phyloP scores from a whole-genome alignment of 2,888 invertebrate genomes.

The Mesodorylaimus sp. region DNA sequence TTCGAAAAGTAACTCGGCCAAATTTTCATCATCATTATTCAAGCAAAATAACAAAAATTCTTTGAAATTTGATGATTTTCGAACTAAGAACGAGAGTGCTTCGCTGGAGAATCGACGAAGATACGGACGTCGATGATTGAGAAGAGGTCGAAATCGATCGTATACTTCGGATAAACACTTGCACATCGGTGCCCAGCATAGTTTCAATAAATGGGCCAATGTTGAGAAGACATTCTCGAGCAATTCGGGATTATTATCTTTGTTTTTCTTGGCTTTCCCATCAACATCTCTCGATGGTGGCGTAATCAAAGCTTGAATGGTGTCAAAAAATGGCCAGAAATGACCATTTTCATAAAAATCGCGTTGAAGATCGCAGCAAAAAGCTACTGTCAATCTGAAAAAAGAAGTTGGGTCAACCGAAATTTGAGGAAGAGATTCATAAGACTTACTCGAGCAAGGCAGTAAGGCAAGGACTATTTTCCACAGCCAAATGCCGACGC shows the following conservation, averaged over 20 bases:
- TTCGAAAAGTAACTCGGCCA: too few relatives aligned
- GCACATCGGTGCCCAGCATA: constrained; percentile 59
- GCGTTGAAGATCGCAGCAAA: constrained; percentile 65
- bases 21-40: too few relatives aligned
- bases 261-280: too few relatives aligned
- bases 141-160: constrained; percentile 46
- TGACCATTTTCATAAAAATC: constrained; percentile 78
- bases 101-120: constrained; percentile 83
- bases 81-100: constrained; percentile 79
- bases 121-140: constrained; percentile 56
- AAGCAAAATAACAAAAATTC: too few relatives aligned
- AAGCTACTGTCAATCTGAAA: constrained; percentile 56
- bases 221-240: constrained; percentile 68
- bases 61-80: too few relatives aligned
- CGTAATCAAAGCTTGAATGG: constrained; percentile 35
- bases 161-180: constrained; percentile 57
- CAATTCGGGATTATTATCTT: constrained; percentile 56
- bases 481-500: constrained; percentile 50
- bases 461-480: constrained; percentile 53
- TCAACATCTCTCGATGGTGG: not conserved
- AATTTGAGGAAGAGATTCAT: not conserved
- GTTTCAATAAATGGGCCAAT: constrained; percentile 73
- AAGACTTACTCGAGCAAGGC: constrained; percentile 62
- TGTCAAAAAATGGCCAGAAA: constrained; percentile 54
- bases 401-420: constrained; percentile 13